Evolutionary conservation across 2,888 invertebrate genomes (phyloP).

Genomic region (Orthosia incerta): DNA sequence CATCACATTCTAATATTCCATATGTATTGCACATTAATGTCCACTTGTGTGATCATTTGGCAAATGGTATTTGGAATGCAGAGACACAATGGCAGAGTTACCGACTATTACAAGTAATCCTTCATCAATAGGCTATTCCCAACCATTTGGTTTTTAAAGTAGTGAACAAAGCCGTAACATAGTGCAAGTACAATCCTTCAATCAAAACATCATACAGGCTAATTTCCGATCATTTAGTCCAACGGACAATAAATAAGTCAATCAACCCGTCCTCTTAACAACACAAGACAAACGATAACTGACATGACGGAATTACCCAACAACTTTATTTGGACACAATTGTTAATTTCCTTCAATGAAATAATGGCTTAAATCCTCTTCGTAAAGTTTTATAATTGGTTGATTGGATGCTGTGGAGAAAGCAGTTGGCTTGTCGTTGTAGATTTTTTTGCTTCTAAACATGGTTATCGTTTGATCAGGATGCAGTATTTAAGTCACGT

Average conservation of each 20-base stretch:
- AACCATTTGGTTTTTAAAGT: background rate
- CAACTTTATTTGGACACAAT: constrained; percentile 90
- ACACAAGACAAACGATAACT: constrained; percentile 86
- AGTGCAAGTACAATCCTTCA: constrained; percentile 49
- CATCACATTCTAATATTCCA: no score
- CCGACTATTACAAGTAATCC: background rate
- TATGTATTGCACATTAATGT: background rate
- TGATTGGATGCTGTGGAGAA: constrained; percentile 80
- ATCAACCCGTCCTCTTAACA: constrained; percentile 76
- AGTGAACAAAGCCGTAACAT: constrained; percentile 36
- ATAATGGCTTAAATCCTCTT: constrained; percentile 90
- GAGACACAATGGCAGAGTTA: background rate
- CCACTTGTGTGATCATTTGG: no score
- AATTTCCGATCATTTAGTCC: constrained; percentile 69
- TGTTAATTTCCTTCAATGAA: constrained; percentile 90
- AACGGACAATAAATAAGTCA: constrained; percentile 78
- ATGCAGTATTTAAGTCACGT: constrained; percentile 55
- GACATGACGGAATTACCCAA: constrained; percentile 87
- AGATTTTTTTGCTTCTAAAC: constrained; percentile 63
- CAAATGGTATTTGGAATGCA: background rate
- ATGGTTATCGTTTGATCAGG: constrained; percentile 60
- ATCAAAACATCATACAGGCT: constrained; percentile 64
- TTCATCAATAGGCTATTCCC: background rate
- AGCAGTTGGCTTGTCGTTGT: constrained; percentile 51
- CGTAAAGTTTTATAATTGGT: constrained; percentile 85